Base-by-base conservation (phyloP, 1,140 invertebrate species). In the Euglossa dilemma region DNA sequence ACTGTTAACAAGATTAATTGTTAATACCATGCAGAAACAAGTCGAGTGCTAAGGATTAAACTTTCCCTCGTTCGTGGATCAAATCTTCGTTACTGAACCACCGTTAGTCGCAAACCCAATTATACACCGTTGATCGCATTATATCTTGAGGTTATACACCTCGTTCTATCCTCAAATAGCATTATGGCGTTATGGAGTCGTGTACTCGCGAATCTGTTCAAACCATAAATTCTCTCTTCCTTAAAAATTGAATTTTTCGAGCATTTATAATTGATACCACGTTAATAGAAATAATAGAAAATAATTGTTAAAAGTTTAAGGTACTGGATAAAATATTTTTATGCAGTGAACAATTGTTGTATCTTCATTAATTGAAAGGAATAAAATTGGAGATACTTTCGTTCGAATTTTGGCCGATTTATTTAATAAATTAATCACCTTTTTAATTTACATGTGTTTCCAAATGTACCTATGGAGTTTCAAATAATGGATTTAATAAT, bases 41-140 rank as follows among this genome's bases (percentile, higher is more conserved):
- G 43, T 4, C 7, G 45, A 77, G 45, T 36, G 74, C n/a, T 11
- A 45, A 25, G 43, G 45, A 61, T 50, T 52, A 63, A 63, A 72
- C 45, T 25, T 61, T 63, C 56, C 69, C 45, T 63, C 56, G 18
- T 50, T 45, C 54, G 20, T 23, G 20, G 45, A 54, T 80, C 57
- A 80, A 80, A 72, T 63, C 28, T 47, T 80, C 69, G 23, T 72
- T 80, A 61, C 45, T 50, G n/a, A 72, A 72, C 45, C 57, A 25
- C 57, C 25, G 69, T 61, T 80, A 52, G 67, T 80, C 78, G 78
- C 57, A 72, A 80, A 80, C 56, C 69, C 23, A 80, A 80, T 80
- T 72, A 80, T 47, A 63, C 69, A 72, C 57, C 67, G 69, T 45
- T 61, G 78, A 80, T 80, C 78, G 67, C 66, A 72, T 80, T 80